Evolutionary conservation across 2,113 vertebrate genomes (phyloP), one percentile per base, ranked within the genome.

Genomic region (Thamnaconus septentrionalis): DNA sequence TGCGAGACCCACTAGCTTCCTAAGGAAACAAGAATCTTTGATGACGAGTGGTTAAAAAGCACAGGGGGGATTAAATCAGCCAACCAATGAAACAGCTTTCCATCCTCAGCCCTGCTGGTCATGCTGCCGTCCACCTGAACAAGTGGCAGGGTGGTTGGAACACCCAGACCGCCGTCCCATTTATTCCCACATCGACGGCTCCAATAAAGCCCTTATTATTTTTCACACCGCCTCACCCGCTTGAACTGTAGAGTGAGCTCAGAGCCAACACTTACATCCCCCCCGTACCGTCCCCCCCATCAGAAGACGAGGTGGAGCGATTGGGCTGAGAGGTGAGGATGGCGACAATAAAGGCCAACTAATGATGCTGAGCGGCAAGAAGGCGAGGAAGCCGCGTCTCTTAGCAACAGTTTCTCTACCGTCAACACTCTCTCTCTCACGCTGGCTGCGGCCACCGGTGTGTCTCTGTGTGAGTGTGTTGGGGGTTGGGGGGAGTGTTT

Each of bases 391-490:
- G 59, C 61, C 63, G 53, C 65, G 86, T 90, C 84, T 85, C 88
- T 87, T 87, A 90, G 88, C 88, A 90, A 90, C 86, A 79, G 82
- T 78, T 86, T 67, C 60, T 66, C 59, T 56, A 69, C 64, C 64
- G 73, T 64, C 31, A 12, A 64, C 60, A 8, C 56, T 49, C 64
- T 73, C 54, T 3, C 4, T 54, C 64, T 59, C 56, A 63, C 44
- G 18, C 18, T 31, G 10, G 48, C 48, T 60, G 47, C 12, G 31
- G 41, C 8, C 45, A 4, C 53, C 57, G 10, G 47, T 53, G 64
- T 59, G 59, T 47, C 57, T 57, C 42, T 51, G 50, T 51, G 49
- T 64, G 12, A 61, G 6, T 53, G 43, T 52, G 6, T 4, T 61
- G 39, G 53, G 62, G 52, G 48, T 52, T 2, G 18, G 18, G 18